Base-by-base conservation (phyloP, 2,888 invertebrate genomes). In the Omphaloscelis lunosa region DNA sequence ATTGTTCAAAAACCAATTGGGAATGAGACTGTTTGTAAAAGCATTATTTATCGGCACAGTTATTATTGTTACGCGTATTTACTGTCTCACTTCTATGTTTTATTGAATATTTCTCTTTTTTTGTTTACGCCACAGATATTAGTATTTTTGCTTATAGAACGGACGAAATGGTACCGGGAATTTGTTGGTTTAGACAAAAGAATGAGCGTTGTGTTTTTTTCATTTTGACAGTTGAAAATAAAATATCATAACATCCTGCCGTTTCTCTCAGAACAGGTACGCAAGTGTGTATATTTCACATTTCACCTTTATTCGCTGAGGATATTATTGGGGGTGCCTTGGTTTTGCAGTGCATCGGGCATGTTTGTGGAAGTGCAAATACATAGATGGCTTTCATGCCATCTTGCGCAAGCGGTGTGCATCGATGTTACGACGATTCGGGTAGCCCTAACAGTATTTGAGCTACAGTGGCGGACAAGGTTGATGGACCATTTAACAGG, bases 1-100 rank as follows among this genome's bases (percentile, higher is more conserved):
- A 77, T 69, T 84, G 82, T 84, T 84, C 71, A 61, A 72, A 75
- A 81, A 74, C 56, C 83, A 75, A 81, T 83, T 84, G 75, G 62
- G 45, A 53, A 56, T 68, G 17, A 39, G 62, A 69, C 61, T 85
- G 83, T 83, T 85, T 83, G 83, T 65, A 65, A 65, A 74, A 75
- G 53, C 58, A 53, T 69, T 85, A 77, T 82, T 83, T 85, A 83
- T 83, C 27, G 85, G 39, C 34, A n/a, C 68, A 56, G 71, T 69
- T 82, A 72, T 78, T 83, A 61, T 81, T 81, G 69, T 71, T 66
- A 41, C 72, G 72, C 71, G 59, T 84, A 72, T 85, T 84, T 84
- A 58, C 77, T 70, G 77, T 65, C 58, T 62, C 17, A 59, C n/a
- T 84, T 63, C 45, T 75, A 27, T 51, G 71, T 59, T 67, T 72